Base-by-base conservation (phyloP, 2,888 invertebrate genomes). In the Thymelicus lineola region DNA sequence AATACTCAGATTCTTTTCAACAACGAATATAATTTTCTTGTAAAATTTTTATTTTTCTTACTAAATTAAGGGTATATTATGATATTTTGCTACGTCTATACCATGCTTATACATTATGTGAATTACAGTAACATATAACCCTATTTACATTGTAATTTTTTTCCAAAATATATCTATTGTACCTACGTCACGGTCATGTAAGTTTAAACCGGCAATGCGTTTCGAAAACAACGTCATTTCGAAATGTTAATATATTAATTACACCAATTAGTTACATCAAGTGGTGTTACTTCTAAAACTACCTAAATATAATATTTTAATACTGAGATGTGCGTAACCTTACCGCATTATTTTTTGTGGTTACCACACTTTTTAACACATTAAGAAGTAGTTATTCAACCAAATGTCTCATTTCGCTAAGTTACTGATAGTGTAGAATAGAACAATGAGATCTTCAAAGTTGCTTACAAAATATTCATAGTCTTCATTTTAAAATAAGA, bases 101-200 rank as follows among this genome's bases (percentile, higher is more conserved):
- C 42, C 9, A 42, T 12, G 42, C 42, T 42, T 42, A 42, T 42
- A 42, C 9, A 12, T 4, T 42, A 12, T 42, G 42, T 0, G 42
- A 12, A 12, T 1, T 42, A 42, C 42, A 42, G 42, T 42, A 42
- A 12, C 28, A 28, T 42, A 35, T 36, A 36, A 48, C 9, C 53
- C 50, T 38, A 58, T 55, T 42, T 64, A 64, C 46, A 66, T 66
- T 46, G 58, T 17, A 66, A 66, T 58, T 66, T 58, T 66, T 66
- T 58, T 66, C 58, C 35, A 66, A 66, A 66, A 66, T 66, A 66
- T 66, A 66, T 66, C 46, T 48, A 66, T 46, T 65, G 57, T 55
- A 46, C 66, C 58, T n/a, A n/a, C n/a, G n/a, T 48, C 15, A 66
- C 58, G 58, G 45, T 35, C n/a, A 35, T 35, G 50, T 36, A 50